Conservation (phyloP, 1,140 invertebrate genomes). For the Drosophila kikkawai region DNA sequence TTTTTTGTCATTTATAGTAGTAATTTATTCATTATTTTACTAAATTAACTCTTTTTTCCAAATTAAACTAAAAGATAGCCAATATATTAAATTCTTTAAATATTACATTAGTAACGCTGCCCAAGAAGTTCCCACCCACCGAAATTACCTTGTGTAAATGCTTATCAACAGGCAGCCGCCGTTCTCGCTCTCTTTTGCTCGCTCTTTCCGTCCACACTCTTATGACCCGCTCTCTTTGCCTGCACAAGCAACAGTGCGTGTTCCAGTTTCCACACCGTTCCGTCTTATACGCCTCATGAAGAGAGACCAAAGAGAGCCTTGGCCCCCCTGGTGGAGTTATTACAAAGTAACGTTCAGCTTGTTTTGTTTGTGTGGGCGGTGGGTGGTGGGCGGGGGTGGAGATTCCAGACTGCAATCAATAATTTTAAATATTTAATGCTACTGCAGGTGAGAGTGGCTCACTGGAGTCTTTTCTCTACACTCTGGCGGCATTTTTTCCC, state of each 20-base stretch:
- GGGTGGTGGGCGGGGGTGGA: slow-evolving; percentile 27
- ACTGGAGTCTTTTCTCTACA: not conserved
- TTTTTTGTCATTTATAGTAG: no score
- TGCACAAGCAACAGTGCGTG: not conserved
- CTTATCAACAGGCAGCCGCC: slow-evolving; percentile 72
- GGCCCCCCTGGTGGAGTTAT: slow-evolving; percentile 43
- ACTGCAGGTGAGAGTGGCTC: slow-evolving; percentile 38
- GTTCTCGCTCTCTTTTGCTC: not conserved
- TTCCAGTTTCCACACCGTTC: slow-evolving; percentile 28
- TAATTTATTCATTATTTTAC: not conserved
- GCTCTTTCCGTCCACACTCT: not conserved
- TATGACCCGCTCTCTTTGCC: not conserved
- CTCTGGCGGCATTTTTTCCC: no score
- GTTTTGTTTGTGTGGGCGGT: slow-evolving; percentile 57
- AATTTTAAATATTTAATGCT: slow-evolving; percentile 84
- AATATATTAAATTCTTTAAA: no score
- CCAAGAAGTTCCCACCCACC: slow-evolving; percentile 15
- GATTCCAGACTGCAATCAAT: slow-evolving; percentile 73
- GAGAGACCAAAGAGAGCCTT: not conserved
- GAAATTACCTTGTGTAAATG: slow-evolving; percentile 25
- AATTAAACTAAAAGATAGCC: not conserved
- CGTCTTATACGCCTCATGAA: slow-evolving; percentile 62
- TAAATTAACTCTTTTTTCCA: not conserved
- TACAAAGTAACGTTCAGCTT: slow-evolving; percentile 76
- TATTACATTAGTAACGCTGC: not conserved